phyloP scores from a whole-genome alignment of 2,113 vertebrate genomes.

The Sebastes schlegelii region DNA sequence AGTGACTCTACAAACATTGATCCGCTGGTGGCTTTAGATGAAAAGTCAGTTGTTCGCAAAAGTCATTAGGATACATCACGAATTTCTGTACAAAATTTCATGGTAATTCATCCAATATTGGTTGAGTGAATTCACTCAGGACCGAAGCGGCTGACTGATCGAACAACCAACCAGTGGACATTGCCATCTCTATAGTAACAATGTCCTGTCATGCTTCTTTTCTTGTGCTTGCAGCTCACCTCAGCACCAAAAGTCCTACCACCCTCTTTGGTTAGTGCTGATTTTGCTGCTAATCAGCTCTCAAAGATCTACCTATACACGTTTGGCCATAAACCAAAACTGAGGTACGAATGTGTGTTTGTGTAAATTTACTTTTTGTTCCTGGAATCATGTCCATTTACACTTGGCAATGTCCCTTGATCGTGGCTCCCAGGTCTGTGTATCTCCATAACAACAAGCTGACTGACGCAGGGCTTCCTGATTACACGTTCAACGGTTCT shows the following conservation, averaged over 20 bases:
- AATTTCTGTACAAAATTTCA: neutral
- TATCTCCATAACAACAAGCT: constrained; percentile 99
- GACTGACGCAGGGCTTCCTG: constrained; percentile 91
- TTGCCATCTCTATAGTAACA: neutral
- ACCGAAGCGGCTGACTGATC: neutral
- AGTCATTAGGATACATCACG: neutral
- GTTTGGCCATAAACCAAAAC: constrained; percentile 94
- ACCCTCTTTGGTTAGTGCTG: constrained; percentile 92
- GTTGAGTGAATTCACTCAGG: neutral
- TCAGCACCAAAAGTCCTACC: constrained; percentile 92
- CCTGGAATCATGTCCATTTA: neutral
- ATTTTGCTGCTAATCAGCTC: constrained; percentile 97
- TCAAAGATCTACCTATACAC: constrained; percentile 94
- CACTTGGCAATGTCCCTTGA: neutral
- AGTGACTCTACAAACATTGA: neutral
- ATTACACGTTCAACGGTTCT: constrained; percentile 94
- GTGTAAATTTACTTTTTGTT: neutral
- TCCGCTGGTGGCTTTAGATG: neutral
- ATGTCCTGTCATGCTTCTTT: neutral
- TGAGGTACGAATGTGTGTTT: constrained; percentile 86
- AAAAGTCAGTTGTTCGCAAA: neutral
- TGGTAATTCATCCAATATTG: neutral
- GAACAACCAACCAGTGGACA: neutral
- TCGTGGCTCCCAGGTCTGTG: constrained; percentile 87
- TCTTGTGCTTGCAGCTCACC: constrained; percentile 87